Evolutionary conservation across 2,113 vertebrate species (phyloP).

Genomic region (Bubalus kerabau): DNA sequence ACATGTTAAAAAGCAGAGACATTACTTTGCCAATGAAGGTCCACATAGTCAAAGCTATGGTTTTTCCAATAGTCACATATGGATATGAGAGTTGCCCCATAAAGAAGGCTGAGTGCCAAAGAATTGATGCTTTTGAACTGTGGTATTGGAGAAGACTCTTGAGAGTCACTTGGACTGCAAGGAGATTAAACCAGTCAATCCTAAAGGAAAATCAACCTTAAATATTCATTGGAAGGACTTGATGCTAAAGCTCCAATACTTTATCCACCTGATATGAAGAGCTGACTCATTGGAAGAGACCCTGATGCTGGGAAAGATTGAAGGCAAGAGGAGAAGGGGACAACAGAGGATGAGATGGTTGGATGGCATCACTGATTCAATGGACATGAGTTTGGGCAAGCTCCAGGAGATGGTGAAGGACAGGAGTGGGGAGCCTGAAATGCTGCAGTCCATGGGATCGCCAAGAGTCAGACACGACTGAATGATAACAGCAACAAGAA

Average conservation of each 20-base stretch:
- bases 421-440: neutral
- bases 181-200: neutral
- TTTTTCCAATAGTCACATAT: neutral
- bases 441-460: neutral
- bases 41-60: neutral
- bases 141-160: neutral
- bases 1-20: neutral
- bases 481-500: neutral
- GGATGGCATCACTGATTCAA: neutral
- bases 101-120: neutral
- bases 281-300: neutral
- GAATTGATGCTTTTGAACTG: neutral
- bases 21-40: neutral
- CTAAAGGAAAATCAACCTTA: neutral
- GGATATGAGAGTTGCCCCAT: neutral
- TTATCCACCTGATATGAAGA: neutral
- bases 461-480: neutral
- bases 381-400: neutral
- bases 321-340: neutral
- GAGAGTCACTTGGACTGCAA: neutral
- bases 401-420: neutral
- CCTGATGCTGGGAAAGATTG: neutral
- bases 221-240: neutral
- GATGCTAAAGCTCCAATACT: neutral
- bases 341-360: neutral